phyloP scores from a whole-genome alignment of 2,888 invertebrate species.

The Drosophila pseudotalamancana region DNA sequence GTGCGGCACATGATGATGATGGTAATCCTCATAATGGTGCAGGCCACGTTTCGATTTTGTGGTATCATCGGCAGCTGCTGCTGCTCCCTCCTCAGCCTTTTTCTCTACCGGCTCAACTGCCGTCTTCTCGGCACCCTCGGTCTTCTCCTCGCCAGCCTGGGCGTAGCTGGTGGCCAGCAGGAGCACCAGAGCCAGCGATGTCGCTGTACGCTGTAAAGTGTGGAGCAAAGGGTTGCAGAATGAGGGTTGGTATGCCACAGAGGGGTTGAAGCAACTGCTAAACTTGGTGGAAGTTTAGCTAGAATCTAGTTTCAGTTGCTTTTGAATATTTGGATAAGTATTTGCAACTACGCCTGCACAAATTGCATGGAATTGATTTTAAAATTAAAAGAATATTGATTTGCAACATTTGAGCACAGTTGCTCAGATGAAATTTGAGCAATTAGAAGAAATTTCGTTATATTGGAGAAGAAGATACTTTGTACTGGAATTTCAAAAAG shows the following conservation, averaged over 20 bases:
- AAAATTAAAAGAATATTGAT: too few relatives aligned
- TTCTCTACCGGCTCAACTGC: slow-evolving; percentile 81
- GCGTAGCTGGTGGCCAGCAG: slow-evolving; percentile 84
- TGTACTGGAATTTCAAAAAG: too few relatives aligned
- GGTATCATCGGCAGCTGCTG: slow-evolving; percentile 86
- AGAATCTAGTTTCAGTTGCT: background rate
- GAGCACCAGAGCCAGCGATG: slow-evolving; percentile 86
- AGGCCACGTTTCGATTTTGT: slow-evolving; percentile 91
- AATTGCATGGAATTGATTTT: too few relatives aligned
- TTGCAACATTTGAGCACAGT: too few relatives aligned
- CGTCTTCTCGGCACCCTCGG: slow-evolving; percentile 85
- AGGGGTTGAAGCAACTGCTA: too few relatives aligned
- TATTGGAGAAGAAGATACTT: too few relatives aligned
- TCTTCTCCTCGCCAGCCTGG: slow-evolving; percentile 86
- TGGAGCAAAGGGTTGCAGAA: background rate
- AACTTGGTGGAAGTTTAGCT: background rate
- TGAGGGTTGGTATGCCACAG: background rate
- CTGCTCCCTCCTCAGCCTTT: slow-evolving; percentile 79
- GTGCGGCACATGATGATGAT: slow-evolving; percentile 79
- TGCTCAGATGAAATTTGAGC: too few relatives aligned
- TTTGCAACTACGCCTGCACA: too few relatives aligned
- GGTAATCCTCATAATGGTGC: slow-evolving; percentile 85
- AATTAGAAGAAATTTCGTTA: too few relatives aligned
- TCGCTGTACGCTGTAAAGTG: slow-evolving; percentile 81
- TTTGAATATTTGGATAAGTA: background rate